Evolutionary conservation across 2,888 invertebrate species (phyloP), one percentile per base, ranked within the genome.

Genomic region (Cephonodes hylas): DNA sequence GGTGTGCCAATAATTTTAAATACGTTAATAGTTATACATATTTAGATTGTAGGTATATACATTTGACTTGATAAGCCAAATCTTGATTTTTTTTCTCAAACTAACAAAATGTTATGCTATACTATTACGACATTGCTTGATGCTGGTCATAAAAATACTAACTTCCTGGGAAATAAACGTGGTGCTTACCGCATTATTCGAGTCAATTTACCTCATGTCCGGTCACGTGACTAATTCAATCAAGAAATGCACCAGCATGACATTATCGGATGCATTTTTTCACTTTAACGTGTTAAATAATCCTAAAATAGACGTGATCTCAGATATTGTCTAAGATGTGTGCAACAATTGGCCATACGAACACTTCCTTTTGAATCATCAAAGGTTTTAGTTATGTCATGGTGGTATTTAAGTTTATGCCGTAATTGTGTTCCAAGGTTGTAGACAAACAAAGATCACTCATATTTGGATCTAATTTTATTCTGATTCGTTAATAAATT

Each of bases 331-430:
- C 31, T 31, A 53, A 34, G 46, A 46, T 20, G 3, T 46, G 31
- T 59, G 18, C 31, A 59, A 48, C 60, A 48, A 60, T 38, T 42
- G 53, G 23, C 20, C 42, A 25, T 34, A 53, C 60, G 13, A 42
- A n/a, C 27, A 38, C 38, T 25, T 31, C 38, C 48, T 18, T 23
- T 13, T 38, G 25, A 42, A 20, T 46, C 48, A 38, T 53, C 13
- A 60, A 27, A 42, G 34, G 15, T 38, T 23, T 42, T 18, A 15
- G 15, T 27, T 18, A n/a, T n/a, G n/a, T n/a, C n/a, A n/a, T n/a
- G n/a, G n/a, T n/a, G 23, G 22, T 20, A 8, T 42, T 58, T 15
- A 7, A 10, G 22, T 15, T 15, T 6, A 58, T 42, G 10, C 23
- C 5, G 6, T 3, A 2, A 23, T n/a, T n/a, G n/a, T n/a, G n/a